Evolutionary conservation across 2,113 vertebrate species (phyloP).

Genomic region (Archocentrus centrarchus): DNA sequence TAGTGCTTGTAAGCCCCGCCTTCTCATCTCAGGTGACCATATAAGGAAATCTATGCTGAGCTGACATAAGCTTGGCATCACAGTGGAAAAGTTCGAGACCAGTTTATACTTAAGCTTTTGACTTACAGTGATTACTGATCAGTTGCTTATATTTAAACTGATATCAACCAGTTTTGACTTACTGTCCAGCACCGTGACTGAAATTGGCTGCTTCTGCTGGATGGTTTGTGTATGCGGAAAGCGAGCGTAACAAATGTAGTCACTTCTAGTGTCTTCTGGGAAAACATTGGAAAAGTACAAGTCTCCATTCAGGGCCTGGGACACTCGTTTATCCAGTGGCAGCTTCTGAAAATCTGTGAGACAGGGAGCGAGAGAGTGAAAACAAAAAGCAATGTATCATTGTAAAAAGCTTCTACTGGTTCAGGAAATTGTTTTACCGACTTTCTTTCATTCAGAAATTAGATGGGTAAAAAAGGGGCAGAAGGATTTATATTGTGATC

Average conservation of each 20-base stretch:
- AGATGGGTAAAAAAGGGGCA: background rate
- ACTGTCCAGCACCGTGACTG: slow-evolving; percentile 92
- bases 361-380: background rate
- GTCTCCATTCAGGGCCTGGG: slow-evolving; percentile 95
- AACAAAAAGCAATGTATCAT: background rate
- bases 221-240: slow-evolving; percentile 98
- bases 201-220: slow-evolving; percentile 98
- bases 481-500: background rate
- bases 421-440: background rate
- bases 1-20: background rate
- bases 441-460: background rate
- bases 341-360: slow-evolving; percentile 90
- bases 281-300: slow-evolving; percentile 97
- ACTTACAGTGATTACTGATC: too few species aligned
- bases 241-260: slow-evolving; percentile 98
- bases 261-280: slow-evolving; percentile 88
- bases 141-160: background rate
- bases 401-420: background rate
- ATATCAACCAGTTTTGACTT: slow-evolving; percentile 66
- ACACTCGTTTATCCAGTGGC: slow-evolving; percentile 89
- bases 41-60: background rate
- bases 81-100: background rate
- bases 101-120: too few species aligned
- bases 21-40: background rate
- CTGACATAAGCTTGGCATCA: background rate